Evolutionary conservation across 2,797 vertebrate genomes (phyloP).

Genomic region (Diplodus puntazzo): DNA sequence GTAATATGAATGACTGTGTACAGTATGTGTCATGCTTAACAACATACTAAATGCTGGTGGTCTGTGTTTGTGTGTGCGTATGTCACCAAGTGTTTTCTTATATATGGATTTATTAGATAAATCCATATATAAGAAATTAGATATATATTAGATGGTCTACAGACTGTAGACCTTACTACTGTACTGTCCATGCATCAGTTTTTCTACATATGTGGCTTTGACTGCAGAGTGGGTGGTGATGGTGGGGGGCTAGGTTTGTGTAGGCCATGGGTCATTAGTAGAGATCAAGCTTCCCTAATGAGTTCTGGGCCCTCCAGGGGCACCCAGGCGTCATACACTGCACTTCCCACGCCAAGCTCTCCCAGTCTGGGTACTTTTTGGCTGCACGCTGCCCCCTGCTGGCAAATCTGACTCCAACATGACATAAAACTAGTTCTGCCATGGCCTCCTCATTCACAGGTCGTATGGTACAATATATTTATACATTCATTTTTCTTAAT

Average conservation of each 20-base stretch:
- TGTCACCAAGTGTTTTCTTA: background rate
- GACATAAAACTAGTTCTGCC: background rate
- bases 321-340: slow-evolving; percentile 77
- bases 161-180: slow-evolving; percentile 4
- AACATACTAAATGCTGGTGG: background rate
- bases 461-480: background rate
- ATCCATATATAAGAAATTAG: too few species aligned
- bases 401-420: slow-evolving; percentile 27
- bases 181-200: slow-evolving; percentile 11
- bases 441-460: background rate
- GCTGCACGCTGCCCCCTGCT: slow-evolving; percentile 87
- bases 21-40: background rate
- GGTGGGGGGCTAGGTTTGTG: slow-evolving; percentile 69
- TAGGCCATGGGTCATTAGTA: slow-evolving; percentile 81
- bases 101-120: slow-evolving; percentile 33
- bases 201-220: slow-evolving; percentile 48
- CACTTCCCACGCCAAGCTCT: slow-evolving; percentile 80
- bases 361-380: slow-evolving; percentile 45
- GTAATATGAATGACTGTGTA: background rate
- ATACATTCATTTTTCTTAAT: background rate
- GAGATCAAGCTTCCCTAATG: slow-evolving; percentile 84
- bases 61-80: background rate
- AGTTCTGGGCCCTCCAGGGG: slow-evolving; percentile 80
- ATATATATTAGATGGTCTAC: too few species aligned
- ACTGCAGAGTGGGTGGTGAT: slow-evolving; percentile 66